phyloP scores from a whole-genome alignment of 2,113 vertebrate genomes.

The Neotragus pygmaeus region DNA sequence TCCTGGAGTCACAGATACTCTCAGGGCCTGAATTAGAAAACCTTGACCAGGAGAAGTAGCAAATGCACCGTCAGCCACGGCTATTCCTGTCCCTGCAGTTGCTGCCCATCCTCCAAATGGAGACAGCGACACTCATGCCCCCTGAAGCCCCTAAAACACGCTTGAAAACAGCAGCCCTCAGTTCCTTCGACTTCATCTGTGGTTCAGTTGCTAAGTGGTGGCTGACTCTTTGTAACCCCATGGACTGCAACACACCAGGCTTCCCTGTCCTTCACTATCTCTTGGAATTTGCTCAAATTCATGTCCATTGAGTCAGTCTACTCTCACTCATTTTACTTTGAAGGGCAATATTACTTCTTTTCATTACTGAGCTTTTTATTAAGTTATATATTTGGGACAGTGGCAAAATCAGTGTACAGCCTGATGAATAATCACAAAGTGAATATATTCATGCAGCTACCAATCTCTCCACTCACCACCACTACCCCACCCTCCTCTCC shows the following conservation, averaged over 20 bases:
- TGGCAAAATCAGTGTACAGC: neutral
- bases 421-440: neutral
- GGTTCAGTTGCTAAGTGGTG: neutral
- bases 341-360: neutral
- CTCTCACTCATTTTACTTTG: neutral
- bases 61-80: conserved; percentile 73
- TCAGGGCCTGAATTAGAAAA: conserved; percentile 80
- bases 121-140: neutral
- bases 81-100: conserved; percentile 75
- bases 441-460: neutral
- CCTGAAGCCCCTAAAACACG: neutral
- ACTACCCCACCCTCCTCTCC: neutral
- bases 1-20: conserved; percentile 58
- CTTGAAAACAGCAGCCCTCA: neutral
- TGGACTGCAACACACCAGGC: neutral
- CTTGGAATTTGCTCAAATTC: neutral
- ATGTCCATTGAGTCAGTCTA: neutral
- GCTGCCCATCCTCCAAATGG: conserved; percentile 62
- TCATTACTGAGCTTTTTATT: neutral
- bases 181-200: neutral
- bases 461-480: neutral
- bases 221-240: neutral
- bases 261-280: neutral
- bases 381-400: neutral
- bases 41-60: conserved; percentile 60